Evolutionary conservation across 2,797 vertebrate species (phyloP).

Genomic region (Falco columbarius): DNA sequence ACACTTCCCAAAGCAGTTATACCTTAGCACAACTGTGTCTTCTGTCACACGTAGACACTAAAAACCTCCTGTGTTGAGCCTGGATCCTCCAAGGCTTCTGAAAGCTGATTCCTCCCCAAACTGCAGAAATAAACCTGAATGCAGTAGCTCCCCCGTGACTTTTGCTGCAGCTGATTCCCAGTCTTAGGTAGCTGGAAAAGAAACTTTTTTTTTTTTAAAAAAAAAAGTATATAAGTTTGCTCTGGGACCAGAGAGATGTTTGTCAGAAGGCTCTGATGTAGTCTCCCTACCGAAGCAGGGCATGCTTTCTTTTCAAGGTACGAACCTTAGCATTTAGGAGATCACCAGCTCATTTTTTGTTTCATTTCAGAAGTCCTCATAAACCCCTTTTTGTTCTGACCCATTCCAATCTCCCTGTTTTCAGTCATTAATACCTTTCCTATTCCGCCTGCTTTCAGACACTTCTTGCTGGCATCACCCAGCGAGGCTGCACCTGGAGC

Average conservation of each 20-base stretch:
- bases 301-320: neutral
- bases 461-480: neutral
- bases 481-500: neutral
- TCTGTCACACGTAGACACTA: neutral
- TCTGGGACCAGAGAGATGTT: neutral
- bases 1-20: neutral
- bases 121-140: neutral
- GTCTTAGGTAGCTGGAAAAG: neutral
- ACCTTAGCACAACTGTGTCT: neutral
- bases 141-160: neutral
- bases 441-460: accelerated
- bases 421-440: neutral
- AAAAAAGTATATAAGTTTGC: neutral
- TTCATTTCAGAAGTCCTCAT: neutral
- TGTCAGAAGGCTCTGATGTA: neutral
- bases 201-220: neutral
- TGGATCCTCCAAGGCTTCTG: neutral
- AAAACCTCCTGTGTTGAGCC: neutral
- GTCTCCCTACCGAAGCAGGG: accelerated
- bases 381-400: neutral
- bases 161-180: neutral
- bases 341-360: neutral
- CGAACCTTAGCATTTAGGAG: neutral
- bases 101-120: neutral
- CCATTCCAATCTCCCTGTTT: neutral